These are phyloP conservation scores for Philaethria dido DNA, from an alignment of 2,888 invertebrate species.

Conservation along the genomic window DNA sequence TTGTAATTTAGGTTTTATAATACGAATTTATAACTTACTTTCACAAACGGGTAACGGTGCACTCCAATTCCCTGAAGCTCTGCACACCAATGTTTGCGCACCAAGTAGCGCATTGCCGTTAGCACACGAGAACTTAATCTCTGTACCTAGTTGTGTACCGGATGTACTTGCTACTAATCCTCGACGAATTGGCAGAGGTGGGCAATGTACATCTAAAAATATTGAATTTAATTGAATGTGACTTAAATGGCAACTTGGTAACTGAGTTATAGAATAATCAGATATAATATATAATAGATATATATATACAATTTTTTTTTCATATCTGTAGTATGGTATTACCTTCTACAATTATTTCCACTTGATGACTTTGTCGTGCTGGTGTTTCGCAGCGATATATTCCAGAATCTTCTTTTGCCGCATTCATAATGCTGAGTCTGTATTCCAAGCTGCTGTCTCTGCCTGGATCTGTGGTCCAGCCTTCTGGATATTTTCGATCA, in stretches of 20 bases:
- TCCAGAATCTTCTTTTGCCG: slow-evolving; percentile 93
- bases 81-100: slow-evolving; percentile 87
- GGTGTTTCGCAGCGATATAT: slow-evolving; percentile 93
- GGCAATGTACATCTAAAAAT: slow-evolving; percentile 88
- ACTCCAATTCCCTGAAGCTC: slow-evolving; percentile 95
- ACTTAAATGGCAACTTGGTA: no score
- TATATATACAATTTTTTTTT: no score
- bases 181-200: slow-evolving; percentile 88
- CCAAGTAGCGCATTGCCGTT: slow-evolving; percentile 93
- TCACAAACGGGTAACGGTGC: slow-evolving; percentile 92
- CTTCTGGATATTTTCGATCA: slow-evolving; percentile 84
- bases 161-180: slow-evolving; percentile 89
- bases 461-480: slow-evolving; percentile 92
- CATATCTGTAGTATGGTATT: neutral
- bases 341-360: slow-evolving; percentile 92
- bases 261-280: no score
- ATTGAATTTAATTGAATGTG: neutral
- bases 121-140: slow-evolving; percentile 89
- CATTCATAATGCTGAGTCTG: slow-evolving; percentile 91
- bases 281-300: no score
- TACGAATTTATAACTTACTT: slow-evolving; percentile 79
- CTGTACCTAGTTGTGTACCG: slow-evolving; percentile 89
- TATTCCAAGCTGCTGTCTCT: slow-evolving; percentile 91
- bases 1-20: no score
- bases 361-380: slow-evolving; percentile 90